Conservation (phyloP, 2,797 vertebrate genomes). For the Lithobates sylvaticus region DNA sequence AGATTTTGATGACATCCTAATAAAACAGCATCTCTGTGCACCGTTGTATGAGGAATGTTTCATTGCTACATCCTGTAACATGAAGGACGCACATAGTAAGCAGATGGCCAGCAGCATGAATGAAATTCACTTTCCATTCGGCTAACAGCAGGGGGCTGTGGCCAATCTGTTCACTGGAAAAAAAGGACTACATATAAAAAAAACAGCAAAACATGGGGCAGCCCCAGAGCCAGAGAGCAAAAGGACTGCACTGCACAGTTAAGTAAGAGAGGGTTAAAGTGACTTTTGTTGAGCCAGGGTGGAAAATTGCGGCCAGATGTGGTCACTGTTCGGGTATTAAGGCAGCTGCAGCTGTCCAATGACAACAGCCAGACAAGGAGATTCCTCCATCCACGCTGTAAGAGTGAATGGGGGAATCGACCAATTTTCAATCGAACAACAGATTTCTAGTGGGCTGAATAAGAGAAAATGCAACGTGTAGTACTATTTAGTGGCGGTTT, state of each 20-base stretch:
- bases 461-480: too few relatives aligned
- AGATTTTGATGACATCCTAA: background rate
- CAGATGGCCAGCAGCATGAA: conserved; percentile 39
- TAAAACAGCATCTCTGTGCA: background rate
- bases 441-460: too few relatives aligned
- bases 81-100: background rate
- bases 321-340: too few relatives aligned
- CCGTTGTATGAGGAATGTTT: background rate
- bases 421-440: too few relatives aligned
- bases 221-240: background rate
- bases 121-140: conserved; percentile 26
- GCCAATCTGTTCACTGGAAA: conserved; percentile 17
- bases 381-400: too few relatives aligned
- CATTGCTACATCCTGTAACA: background rate
- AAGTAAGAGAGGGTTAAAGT: too few relatives aligned
- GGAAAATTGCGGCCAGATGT: too few relatives aligned
- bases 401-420: too few relatives aligned
- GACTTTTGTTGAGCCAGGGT: too few relatives aligned
- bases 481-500: too few relatives aligned
- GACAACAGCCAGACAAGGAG: too few relatives aligned
- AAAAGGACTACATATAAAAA: background rate
- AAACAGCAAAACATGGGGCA: background rate
- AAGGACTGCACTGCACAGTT: background rate
- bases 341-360: too few relatives aligned
- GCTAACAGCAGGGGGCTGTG: conserved; percentile 8